phyloP scores from a whole-genome alignment of 1,140 invertebrate genomes.

The Dufourea novaeangliae region DNA sequence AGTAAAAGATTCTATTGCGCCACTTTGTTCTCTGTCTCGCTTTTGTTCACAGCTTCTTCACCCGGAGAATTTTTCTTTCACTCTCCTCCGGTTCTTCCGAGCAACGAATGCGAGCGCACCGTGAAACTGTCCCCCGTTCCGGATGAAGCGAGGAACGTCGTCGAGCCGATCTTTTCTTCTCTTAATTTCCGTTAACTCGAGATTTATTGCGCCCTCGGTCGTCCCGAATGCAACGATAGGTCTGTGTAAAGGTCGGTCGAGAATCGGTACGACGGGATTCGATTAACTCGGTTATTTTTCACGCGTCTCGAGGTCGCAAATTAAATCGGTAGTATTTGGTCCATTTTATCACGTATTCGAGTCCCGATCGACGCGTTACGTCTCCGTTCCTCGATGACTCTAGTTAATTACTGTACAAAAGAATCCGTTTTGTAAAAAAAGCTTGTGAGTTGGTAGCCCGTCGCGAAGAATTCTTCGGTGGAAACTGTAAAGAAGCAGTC shows the following conservation, averaged over 20 bases:
- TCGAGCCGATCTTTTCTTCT: not conserved
- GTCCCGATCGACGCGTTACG: no score
- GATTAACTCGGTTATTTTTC: conserved; percentile 9
- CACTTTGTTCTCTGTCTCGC: not conserved
- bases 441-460: no score
- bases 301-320: not conserved
- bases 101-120: not conserved
- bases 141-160: not conserved
- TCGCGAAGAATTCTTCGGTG: not conserved
- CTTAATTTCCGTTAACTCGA: conserved; percentile 9
- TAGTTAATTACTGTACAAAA: no score
- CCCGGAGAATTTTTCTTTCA: no score
- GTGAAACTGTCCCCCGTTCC: not conserved
- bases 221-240: no score
- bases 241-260: not conserved
- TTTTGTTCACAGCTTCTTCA: not conserved
- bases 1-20: no score
- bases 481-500: not conserved
- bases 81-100: no score
- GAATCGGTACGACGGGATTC: conserved; percentile 13
- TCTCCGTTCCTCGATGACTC: no score
- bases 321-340: not conserved
- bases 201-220: not conserved
- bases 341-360: no score
- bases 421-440: no score